Conservation (phyloP, 2,797 vertebrate genomes). For the Nannoperca australis region DNA sequence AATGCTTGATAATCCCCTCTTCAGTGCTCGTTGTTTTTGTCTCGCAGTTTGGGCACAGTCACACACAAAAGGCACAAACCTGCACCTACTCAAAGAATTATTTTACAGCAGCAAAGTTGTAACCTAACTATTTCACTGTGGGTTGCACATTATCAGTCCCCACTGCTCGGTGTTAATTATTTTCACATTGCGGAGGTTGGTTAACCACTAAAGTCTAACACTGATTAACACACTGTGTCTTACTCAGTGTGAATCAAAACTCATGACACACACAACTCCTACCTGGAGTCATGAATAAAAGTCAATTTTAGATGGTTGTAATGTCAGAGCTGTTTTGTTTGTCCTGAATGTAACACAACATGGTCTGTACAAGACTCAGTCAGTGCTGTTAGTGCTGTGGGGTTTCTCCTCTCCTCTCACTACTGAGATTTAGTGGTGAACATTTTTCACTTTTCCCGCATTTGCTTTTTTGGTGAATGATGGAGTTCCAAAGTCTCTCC, state of each 20-base stretch:
- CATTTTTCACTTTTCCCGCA: slow-evolving; percentile 53
- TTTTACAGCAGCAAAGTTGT: slow-evolving; percentile 42
- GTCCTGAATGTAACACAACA: slow-evolving; percentile 18
- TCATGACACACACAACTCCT: slow-evolving; percentile 27
- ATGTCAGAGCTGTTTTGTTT: slow-evolving; percentile 7
- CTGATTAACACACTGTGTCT: slow-evolving; percentile 81
- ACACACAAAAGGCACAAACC: slow-evolving; percentile 21
- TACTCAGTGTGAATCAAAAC: slow-evolving; percentile 61
- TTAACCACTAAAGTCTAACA: slow-evolving; percentile 78
- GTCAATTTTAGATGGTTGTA: slow-evolving; percentile 6
- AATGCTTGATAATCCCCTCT: slow-evolving; percentile 88
- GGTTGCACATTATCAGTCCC: slow-evolving; percentile 74
- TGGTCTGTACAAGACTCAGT: slow-evolving; percentile 17
- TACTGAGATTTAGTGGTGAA: slow-evolving; percentile 56
- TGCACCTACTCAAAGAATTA: slow-evolving; percentile 19
- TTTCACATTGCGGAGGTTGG: slow-evolving; percentile 72
- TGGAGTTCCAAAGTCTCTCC: slow-evolving; percentile 74
- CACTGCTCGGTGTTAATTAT: slow-evolving; percentile 84
- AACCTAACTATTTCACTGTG: slow-evolving; percentile 50
- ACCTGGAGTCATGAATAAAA: slow-evolving; percentile 28
- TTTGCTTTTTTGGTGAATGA: slow-evolving; percentile 71
- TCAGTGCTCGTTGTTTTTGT: slow-evolving; percentile 87
- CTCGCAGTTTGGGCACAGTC: slow-evolving; percentile 71
- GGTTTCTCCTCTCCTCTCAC: slow-evolving; percentile 33
- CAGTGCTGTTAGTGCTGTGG: slow-evolving; percentile 23